A percentile compares a stretch with the other conserved stretches of the same genome.
These are phyloP conservation scores for Apamea epomidion DNA, from an alignment of 2,888 invertebrate genomes.

Conservation along the genomic window DNA sequence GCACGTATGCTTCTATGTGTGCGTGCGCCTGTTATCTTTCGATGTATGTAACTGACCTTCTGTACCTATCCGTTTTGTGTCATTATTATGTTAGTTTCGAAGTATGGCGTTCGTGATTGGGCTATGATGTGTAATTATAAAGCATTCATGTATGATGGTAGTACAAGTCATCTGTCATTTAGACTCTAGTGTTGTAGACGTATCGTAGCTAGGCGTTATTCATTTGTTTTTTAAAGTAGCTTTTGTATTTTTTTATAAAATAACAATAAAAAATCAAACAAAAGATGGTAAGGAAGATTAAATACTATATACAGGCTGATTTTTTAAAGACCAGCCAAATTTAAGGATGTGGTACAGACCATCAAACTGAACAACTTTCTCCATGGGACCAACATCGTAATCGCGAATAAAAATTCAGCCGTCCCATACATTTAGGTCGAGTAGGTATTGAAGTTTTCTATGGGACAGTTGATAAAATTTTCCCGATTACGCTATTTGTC, in stretches of 20 bases:
- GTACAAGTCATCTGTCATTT: background rate
- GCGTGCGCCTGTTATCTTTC: too few species aligned
- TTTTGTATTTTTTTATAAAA: background rate
- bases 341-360: too few species aligned
- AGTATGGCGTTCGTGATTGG: background rate
- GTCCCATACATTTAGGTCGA: too few species aligned
- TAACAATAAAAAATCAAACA: background rate
- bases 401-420: too few species aligned
- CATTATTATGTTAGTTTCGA: conserved; percentile 4
- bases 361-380: too few species aligned
- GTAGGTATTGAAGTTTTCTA: too few species aligned
- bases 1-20: background rate
- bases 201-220: background rate
- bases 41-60: background rate
- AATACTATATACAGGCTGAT: too few species aligned
- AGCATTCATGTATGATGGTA: background rate
- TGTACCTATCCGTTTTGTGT: background rate
- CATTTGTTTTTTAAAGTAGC: background rate
- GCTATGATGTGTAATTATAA: background rate
- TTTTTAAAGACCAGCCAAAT: too few species aligned
- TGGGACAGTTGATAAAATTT: too few species aligned
- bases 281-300: background rate
- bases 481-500: too few species aligned
- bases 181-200: background rate
- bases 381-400: too few species aligned